phyloP scores from a whole-genome alignment of 2,113 vertebrate genomes.

The Garra rufa region DNA sequence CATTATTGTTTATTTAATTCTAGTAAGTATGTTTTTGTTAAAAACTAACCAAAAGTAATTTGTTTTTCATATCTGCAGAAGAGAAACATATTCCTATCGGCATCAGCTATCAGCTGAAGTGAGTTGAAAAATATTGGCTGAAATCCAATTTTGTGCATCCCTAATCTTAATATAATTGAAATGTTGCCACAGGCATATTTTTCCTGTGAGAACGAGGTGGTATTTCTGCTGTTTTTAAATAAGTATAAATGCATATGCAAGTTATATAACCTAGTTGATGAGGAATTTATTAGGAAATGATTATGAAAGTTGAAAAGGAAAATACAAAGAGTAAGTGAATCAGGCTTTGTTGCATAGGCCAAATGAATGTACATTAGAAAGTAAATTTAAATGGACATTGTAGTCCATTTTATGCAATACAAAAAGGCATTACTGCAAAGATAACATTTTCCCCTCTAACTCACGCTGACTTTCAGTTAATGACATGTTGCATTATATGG shows the following conservation, averaged over 20 bases:
- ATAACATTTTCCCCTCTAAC: not conserved
- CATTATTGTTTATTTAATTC: no score
- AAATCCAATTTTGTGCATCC: no score
- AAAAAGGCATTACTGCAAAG: slow-evolving; percentile 16
- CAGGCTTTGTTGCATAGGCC: not conserved
- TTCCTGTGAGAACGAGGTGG: not conserved
- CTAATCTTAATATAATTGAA: no score
- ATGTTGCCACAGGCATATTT: not conserved
- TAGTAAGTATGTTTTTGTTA: no score
- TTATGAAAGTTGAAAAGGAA: slow-evolving; percentile 1
- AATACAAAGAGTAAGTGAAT: slow-evolving; percentile 7
- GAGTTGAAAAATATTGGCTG: no score
- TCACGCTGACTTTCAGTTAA: slow-evolving; percentile 15
- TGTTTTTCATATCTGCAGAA: no score
- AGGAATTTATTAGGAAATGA: slow-evolving; percentile 13
- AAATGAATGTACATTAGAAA: slow-evolving; percentile 5
- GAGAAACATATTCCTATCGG: no score
- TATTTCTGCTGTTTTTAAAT: not conserved
- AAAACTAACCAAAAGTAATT: no score
- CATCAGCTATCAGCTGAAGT: no score
- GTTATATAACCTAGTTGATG: slow-evolving; percentile 36
- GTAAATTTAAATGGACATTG: slow-evolving; percentile 19
- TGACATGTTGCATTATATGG: not conserved
- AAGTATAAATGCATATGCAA: not conserved
- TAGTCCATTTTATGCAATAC: not conserved